Conservation (phyloP, 2,113 vertebrate species). For the Bungarus multicinctus region DNA sequence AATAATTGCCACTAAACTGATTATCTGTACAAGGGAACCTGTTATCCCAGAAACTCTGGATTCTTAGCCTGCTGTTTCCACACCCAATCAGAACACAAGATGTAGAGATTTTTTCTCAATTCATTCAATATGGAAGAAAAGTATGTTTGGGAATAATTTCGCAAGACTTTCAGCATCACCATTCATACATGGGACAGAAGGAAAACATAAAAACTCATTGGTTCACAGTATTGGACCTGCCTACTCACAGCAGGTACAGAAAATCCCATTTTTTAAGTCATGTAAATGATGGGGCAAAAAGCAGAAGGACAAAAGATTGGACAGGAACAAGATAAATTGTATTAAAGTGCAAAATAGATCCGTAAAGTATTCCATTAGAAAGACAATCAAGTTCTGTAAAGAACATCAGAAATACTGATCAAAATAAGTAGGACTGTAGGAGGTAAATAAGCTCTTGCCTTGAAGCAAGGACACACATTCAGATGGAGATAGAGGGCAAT, state of each 20-base stretch:
- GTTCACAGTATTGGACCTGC: background rate
- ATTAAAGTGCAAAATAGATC: background rate
- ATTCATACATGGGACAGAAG: background rate
- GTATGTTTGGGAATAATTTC: background rate
- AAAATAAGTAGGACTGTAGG: background rate
- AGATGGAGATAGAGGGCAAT: background rate
- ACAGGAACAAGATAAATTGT: background rate
- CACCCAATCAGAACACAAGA: background rate
- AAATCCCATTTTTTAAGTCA: background rate
- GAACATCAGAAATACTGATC: background rate
- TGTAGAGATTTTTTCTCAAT: background rate
- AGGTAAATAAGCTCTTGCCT: background rate
- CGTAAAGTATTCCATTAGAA: background rate
- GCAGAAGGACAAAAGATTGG: background rate
- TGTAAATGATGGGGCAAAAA: background rate
- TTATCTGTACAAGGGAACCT: background rate
- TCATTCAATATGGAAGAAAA: background rate
- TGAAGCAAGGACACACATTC: background rate
- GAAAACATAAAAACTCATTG: background rate
- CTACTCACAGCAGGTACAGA: background rate
- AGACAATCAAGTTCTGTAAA: background rate
- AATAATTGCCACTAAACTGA: background rate
- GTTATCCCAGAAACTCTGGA: background rate
- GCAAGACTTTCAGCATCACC: background rate
- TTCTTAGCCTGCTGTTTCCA: background rate